These are phyloP conservation scores for Trichoplusia ni DNA, from an alignment of 1,140 invertebrate genomes.

Conservation along the genomic window DNA sequence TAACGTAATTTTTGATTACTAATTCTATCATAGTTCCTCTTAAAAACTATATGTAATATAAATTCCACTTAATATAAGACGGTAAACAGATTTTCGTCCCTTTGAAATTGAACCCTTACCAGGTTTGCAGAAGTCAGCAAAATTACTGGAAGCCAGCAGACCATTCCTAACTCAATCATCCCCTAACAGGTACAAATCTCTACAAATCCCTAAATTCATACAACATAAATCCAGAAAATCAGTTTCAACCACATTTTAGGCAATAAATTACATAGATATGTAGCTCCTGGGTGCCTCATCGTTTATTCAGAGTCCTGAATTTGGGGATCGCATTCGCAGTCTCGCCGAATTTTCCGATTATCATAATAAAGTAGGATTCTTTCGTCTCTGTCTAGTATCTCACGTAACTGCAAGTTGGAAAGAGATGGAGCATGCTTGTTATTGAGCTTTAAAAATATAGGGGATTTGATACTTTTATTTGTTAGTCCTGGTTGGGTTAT, in stretches of 20 bases:
- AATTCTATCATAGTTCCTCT: no score
- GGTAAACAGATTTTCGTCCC: no score
- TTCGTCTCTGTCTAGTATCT: neutral
- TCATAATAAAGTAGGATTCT: conserved; percentile 39
- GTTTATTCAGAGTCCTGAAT: conserved; percentile 36
- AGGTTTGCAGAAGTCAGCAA: no score
- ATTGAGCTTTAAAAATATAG: conserved; percentile 15
- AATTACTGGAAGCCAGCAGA: neutral
- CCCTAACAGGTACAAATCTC: conserved; percentile 12
- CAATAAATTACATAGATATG: conserved; percentile 38
- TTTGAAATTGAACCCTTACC: no score
- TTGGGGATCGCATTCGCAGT: conserved; percentile 29
- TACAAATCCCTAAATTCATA: neutral
- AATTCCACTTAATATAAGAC: no score
- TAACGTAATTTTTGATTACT: no score
- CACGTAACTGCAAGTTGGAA: neutral
- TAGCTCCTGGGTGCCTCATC: conserved; percentile 33
- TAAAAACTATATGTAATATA: no score
- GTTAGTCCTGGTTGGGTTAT: conserved; percentile 3
- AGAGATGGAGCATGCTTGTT: neutral
- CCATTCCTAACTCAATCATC: neutral
- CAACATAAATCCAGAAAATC: conserved; percentile 24
- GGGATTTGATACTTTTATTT: conserved; percentile 18
- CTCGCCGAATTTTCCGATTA: conserved; percentile 42
- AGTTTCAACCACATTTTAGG: conserved; percentile 23